These are phyloP conservation scores for Chelon auratus DNA, from an alignment of 2,797 vertebrate genomes.

Conservation along the genomic window DNA sequence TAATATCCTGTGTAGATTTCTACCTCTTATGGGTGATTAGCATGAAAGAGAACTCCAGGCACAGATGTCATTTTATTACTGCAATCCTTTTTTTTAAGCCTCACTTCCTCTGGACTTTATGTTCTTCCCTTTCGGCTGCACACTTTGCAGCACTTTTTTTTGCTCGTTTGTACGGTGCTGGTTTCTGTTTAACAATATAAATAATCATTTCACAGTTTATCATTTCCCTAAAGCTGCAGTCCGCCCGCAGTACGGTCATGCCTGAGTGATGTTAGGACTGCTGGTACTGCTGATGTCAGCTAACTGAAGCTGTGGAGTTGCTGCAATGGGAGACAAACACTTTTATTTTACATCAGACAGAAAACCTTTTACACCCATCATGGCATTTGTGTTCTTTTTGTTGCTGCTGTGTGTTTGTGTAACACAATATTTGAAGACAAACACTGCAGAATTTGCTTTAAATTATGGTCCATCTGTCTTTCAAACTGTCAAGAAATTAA, in stretches of 20 bases:
- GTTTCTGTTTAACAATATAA: constrained; percentile 14
- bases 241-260: constrained; percentile 73
- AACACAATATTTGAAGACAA: not conserved
- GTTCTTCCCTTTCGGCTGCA: not conserved
- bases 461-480: too few relatives aligned
- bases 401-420: not conserved
- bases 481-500: too few relatives aligned
- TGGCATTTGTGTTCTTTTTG: not conserved
- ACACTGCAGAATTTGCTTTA: not conserved
- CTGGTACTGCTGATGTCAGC: constrained; percentile 74
- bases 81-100: not conserved
- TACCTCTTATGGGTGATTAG: constrained; percentile 25
- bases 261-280: constrained; percentile 61
- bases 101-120: constrained; percentile 7
- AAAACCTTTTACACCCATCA: not conserved
- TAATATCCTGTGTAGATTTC: constrained; percentile 5
- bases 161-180: not conserved
- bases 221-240: constrained; percentile 64
- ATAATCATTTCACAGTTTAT: constrained; percentile 31
- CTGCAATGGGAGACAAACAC: constrained; percentile 49
- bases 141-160: not conserved
- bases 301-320: constrained; percentile 39
- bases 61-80: constrained; percentile 42
- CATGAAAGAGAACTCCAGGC: constrained; percentile 11
- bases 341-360: constrained; percentile 19